A percentile compares a stretch with the other conserved stretches of the same genome.
Evolutionary conservation across 92 coral and sea anemone species (phyloP).

Genomic region (Phenganax subtilis): DNA sequence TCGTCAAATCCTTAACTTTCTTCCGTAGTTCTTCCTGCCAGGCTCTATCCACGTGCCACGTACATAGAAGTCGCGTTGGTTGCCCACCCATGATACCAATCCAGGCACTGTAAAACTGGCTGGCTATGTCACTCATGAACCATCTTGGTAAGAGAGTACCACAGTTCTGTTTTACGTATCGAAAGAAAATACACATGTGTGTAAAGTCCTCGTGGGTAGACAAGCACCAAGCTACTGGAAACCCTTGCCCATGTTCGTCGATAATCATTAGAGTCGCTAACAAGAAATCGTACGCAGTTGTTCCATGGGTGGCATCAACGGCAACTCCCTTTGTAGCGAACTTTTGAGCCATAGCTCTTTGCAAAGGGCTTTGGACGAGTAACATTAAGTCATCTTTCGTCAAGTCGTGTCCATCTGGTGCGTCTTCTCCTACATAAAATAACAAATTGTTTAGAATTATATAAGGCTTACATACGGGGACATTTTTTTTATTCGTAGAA

Average conservation of each 20-base stretch:
- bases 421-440: slow-evolving; percentile 1
- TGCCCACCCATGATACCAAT: slow-evolving; percentile 46
- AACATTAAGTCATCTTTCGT: slow-evolving; percentile 15
- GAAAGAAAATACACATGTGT: slow-evolving; percentile 49
- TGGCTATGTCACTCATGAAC: slow-evolving; percentile 54
- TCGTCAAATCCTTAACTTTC: slow-evolving; percentile 18
- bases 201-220: slow-evolving; percentile 13
- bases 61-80: slow-evolving; percentile 39
- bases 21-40: slow-evolving; percentile 40
- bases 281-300: slow-evolving; percentile 24
- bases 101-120: slow-evolving; percentile 57
- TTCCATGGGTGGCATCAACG: slow-evolving; percentile 28
- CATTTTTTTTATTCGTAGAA: too few relatives aligned
- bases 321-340: slow-evolving; percentile 17
- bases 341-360: slow-evolving; percentile 16
- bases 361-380: slow-evolving; percentile 16
- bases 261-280: slow-evolving; percentile 9
- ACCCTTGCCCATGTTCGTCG: slow-evolving; percentile 27
- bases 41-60: slow-evolving; percentile 40
- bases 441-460: not conserved
- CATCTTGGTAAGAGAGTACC: slow-evolving; percentile 40
- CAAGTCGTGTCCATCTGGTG: slow-evolving; percentile 11
- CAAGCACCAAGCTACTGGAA: slow-evolving; percentile 26
- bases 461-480: not conserved
- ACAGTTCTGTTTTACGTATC: slow-evolving; percentile 45